Conservation (phyloP, 2,888 invertebrate genomes). For the Cryptocephalus primarius region DNA sequence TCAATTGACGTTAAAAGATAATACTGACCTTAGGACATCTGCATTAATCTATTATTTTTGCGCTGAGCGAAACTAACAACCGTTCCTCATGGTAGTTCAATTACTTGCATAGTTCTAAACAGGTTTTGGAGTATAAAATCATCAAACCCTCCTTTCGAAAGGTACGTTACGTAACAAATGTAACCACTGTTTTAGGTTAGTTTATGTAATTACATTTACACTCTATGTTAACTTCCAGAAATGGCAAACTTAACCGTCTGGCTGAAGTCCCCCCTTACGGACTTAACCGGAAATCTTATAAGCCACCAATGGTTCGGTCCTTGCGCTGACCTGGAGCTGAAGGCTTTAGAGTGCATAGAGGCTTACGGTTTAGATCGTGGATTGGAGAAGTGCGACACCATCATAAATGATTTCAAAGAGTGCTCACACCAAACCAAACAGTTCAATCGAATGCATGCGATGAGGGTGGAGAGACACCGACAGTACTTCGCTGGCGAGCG, state of each 20-base stretch:
- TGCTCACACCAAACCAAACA: conserved; percentile 54
- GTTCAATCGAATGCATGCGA: conserved; percentile 46
- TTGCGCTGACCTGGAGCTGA: conserved; percentile 59
- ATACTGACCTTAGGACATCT: no score
- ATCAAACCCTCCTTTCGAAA: no score
- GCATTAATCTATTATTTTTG: no score
- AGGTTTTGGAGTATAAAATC: no score
- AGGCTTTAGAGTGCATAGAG: conserved; percentile 66
- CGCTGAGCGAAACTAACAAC: no score
- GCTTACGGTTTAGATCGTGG: conserved; percentile 67
- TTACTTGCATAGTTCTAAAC: no score
- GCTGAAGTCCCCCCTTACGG: conserved; percentile 59
- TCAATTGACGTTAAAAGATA: no score
- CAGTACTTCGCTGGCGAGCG: conserved; percentile 50
- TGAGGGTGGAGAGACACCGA: conserved; percentile 49
- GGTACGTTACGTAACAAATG: no score
- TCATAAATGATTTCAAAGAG: conserved; percentile 61
- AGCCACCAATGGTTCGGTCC: conserved; percentile 54
- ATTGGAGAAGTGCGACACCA: conserved; percentile 46
- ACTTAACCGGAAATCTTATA: conserved; percentile 52
- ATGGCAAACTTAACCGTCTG: conserved; percentile 36
- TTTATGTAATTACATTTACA: no score
- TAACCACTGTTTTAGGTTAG: no score
- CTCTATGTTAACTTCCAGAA: no score
- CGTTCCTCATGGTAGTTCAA: no score